Evolutionary conservation across 1,140 invertebrate species (phyloP).

Genomic region (Saccostrea glomerata): DNA sequence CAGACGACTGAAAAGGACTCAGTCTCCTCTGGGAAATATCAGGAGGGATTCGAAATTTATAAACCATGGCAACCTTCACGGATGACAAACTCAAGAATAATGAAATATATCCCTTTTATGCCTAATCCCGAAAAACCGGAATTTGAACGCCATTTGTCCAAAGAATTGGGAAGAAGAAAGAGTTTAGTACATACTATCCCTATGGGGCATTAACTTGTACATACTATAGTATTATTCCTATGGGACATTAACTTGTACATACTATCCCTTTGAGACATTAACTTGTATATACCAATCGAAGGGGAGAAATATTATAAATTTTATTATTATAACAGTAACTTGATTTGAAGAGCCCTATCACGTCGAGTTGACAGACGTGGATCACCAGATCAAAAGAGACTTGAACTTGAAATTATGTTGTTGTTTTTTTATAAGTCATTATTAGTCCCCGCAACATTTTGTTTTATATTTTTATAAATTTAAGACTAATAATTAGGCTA

Average conservation of each 20-base stretch:
- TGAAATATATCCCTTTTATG: constrained; percentile 57
- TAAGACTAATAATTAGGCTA: too few species aligned
- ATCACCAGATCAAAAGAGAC: too few species aligned
- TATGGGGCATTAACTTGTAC: background rate
- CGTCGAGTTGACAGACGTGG: too few species aligned
- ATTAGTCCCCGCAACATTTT: too few species aligned
- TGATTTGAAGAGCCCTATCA: background rate
- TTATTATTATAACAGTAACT: background rate
- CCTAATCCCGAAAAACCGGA: constrained; percentile 37
- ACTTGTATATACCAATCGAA: too few species aligned
- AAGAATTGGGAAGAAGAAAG: constrained; percentile 35
- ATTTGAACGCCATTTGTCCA: constrained; percentile 11
- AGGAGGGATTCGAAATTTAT: constrained; percentile 58
- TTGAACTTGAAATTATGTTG: background rate
- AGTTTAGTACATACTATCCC: constrained; percentile 38
- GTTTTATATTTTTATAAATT: too few species aligned
- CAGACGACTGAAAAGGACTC: constrained; percentile 48
- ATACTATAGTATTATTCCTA: too few species aligned
- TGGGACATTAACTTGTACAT: too few species aligned
- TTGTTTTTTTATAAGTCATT: background rate
- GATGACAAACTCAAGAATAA: constrained; percentile 14
- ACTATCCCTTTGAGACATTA: too few species aligned
- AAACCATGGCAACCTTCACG: constrained; percentile 38
- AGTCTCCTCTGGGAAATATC: background rate
- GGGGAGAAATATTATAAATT: too few species aligned